phyloP scores from a whole-genome alignment of 2,797 vertebrate species.

The Basileuterus tristriatus region DNA sequence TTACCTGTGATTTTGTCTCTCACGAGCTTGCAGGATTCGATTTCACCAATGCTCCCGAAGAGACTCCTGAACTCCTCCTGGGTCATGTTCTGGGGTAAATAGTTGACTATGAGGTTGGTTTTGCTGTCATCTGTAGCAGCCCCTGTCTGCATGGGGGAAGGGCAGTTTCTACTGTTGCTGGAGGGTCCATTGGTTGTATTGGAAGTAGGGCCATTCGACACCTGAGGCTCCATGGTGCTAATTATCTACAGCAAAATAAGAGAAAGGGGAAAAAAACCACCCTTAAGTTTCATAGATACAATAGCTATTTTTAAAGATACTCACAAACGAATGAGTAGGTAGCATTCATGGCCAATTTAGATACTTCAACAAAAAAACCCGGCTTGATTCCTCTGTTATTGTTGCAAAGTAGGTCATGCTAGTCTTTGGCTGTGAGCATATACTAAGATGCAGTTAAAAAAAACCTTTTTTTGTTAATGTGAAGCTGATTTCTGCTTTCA shows the following conservation, averaged over 20 bases:
- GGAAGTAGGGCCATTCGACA: constrained; percentile 96
- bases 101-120: constrained; percentile 99
- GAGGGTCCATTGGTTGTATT: constrained; percentile 97
- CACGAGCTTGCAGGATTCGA: constrained; percentile 99
- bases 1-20: constrained; percentile 99
- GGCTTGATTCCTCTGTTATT: constrained; percentile 71
- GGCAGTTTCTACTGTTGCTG: constrained; percentile 98
- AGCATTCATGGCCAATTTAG: constrained; percentile 70
- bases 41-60: constrained; percentile 99
- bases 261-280: background rate
- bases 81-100: constrained; percentile 99
- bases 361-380: constrained; percentile 61
- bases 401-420: constrained; percentile 75
- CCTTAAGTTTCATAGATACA: constrained; percentile 62
- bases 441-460: constrained; percentile 74
- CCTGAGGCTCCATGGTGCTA: constrained; percentile 99
- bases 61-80: constrained; percentile 99
- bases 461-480: constrained; percentile 75
- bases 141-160: constrained; percentile 98
- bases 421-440: constrained; percentile 74
- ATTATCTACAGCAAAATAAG: constrained; percentile 87
- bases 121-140: constrained; percentile 98
- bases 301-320: constrained; percentile 69
- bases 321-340: constrained; percentile 64
- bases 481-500: constrained; percentile 79